Conservation (phyloP, 2,113 vertebrate species). For the Corythaixoides concolor region DNA sequence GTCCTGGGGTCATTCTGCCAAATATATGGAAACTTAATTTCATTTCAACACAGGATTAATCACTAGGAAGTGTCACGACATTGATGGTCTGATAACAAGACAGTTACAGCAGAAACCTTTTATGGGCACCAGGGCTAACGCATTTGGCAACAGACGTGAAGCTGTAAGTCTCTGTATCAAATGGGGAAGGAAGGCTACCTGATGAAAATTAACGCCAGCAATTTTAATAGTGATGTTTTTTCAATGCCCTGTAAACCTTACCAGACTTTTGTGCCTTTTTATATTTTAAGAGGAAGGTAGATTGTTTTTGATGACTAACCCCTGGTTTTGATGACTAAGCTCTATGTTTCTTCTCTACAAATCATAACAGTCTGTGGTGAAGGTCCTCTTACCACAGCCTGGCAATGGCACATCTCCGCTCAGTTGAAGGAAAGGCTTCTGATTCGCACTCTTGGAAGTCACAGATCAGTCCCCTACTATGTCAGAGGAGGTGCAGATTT, state of each 20-base stretch:
- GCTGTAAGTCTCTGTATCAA: not conserved
- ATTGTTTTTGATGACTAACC: constrained; percentile 56
- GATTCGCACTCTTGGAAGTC: not conserved
- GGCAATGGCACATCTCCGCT: not conserved
- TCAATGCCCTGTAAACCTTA: constrained; percentile 13
- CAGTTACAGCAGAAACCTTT: constrained; percentile 56
- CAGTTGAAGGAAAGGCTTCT: not conserved
- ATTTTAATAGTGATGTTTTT: not conserved
- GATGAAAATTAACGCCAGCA: constrained; percentile 30
- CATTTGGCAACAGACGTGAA: constrained; percentile 8
- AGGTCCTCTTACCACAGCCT: not conserved
- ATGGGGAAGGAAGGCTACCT: constrained; percentile 54
- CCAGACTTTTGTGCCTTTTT: constrained; percentile 15
- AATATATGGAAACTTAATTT: constrained; percentile 53
- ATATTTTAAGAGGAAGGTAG: constrained; percentile 37
- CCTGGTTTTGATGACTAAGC: constrained; percentile 59
- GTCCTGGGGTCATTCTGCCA: constrained; percentile 45
- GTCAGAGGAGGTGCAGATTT: not conserved
- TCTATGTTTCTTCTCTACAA: constrained; percentile 12
- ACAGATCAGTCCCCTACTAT: not conserved
- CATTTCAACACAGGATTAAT: constrained; percentile 43
- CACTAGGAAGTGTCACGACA: constrained; percentile 61
- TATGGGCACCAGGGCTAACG: constrained; percentile 44
- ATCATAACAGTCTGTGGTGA: not conserved
- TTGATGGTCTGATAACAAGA: constrained; percentile 34